phyloP scores from a whole-genome alignment of 2,113 vertebrate species.

The Myxocyprinus asiaticus region DNA sequence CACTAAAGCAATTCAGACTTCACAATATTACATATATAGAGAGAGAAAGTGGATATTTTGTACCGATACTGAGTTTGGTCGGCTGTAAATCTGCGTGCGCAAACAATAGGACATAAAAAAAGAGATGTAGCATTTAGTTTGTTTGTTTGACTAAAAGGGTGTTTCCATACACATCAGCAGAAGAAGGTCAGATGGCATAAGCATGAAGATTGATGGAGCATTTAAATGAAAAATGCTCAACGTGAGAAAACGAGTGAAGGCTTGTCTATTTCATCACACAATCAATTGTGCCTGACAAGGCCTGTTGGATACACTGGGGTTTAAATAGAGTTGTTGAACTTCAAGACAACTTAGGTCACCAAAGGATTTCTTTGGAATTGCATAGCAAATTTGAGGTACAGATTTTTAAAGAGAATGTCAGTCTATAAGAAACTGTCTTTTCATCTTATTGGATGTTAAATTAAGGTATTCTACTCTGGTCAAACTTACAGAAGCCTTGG shows the following conservation, averaged over 20 bases:
- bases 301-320: not conserved
- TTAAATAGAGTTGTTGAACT: constrained; percentile 23
- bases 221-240: not conserved
- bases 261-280: constrained; percentile 22
- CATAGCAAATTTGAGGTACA: not conserved
- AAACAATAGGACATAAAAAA: not conserved
- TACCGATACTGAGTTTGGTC: too few species aligned
- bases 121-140: too few species aligned
- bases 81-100: not conserved
- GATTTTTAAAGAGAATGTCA: not conserved
- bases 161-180: not conserved
- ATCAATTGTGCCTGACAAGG: constrained; percentile 17
- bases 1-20: too few species aligned
- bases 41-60: too few species aligned
- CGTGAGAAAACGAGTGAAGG: not conserved
- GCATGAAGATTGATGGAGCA: not conserved
- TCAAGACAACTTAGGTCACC: constrained; percentile 1
- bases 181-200: constrained; percentile 17
- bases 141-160: too few species aligned
- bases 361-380: constrained; percentile 23
- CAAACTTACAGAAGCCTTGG: not conserved
- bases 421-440: not conserved
- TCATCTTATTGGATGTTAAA: not conserved
- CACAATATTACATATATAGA: too few species aligned
- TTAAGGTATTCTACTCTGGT: not conserved